Evolutionary conservation across 1,140 invertebrate genomes (phyloP).

Genomic region (Drosophila repleta): DNA sequence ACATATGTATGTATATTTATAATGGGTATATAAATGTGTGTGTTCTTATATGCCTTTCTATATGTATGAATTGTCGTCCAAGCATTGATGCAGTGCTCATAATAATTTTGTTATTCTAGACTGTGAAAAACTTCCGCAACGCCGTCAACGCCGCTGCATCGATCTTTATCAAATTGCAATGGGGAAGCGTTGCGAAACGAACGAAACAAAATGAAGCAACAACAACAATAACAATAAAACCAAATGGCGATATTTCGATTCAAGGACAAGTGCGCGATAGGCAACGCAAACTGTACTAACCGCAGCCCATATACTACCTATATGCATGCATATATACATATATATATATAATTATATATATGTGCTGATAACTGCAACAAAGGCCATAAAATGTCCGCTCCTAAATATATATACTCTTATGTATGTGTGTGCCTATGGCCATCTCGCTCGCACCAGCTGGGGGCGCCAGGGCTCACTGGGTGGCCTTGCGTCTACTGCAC

Average conservation of each 20-base stretch:
- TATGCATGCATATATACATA: slow-evolving; percentile 41
- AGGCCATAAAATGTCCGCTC: slow-evolving; percentile 33
- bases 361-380: slow-evolving; percentile 59
- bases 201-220: slow-evolving; percentile 31
- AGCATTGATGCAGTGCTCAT: slow-evolving; percentile 52
- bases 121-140: slow-evolving; percentile 65
- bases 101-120: slow-evolving; percentile 62
- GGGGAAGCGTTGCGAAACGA: slow-evolving; percentile 61
- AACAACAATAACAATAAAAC: slow-evolving; percentile 29
- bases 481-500: slow-evolving; percentile 27
- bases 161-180: slow-evolving; percentile 82
- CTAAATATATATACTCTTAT: no score
- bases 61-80: slow-evolving; percentile 21
- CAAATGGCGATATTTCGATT: slow-evolving; percentile 54
- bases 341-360: slow-evolving; percentile 10
- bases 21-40: not conserved
- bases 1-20: not conserved
- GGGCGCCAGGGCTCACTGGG: not conserved
- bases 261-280: slow-evolving; percentile 71
- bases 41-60: not conserved
- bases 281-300: slow-evolving; percentile 65
- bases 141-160: slow-evolving; percentile 45
- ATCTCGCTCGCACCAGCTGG: slow-evolving; percentile 28
- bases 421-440: not conserved
- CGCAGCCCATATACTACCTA: slow-evolving; percentile 45